Evolutionary conservation across 2,797 vertebrate species (phyloP).

Genomic region (Eremophila alpestris): DNA sequence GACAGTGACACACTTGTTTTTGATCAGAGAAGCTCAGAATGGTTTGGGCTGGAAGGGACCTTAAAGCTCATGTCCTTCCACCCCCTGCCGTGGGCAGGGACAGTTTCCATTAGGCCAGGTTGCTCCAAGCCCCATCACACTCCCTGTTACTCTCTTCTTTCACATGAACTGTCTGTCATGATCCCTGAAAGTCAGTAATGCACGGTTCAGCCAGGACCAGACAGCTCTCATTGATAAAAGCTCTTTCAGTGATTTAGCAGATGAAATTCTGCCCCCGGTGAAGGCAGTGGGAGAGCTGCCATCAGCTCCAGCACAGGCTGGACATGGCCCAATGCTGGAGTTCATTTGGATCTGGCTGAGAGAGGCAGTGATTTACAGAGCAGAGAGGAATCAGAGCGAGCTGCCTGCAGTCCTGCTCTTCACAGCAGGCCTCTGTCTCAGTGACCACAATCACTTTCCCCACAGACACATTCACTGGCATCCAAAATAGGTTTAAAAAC

Average conservation of each 20-base stretch:
- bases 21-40: background rate
- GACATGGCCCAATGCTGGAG: background rate
- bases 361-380: background rate
- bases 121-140: background rate
- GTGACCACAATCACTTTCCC: background rate
- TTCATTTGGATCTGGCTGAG: background rate
- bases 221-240: background rate
- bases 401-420: background rate
- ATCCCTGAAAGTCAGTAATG: background rate
- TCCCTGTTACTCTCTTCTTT: background rate
- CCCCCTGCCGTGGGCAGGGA: background rate
- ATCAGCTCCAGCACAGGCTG: slow-evolving; percentile 9
- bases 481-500: background rate
- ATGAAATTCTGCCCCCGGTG: background rate
- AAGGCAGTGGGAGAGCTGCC: slow-evolving; percentile 23
- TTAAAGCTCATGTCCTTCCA: background rate
- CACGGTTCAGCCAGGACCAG: background rate
- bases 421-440: background rate
- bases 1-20: background rate
- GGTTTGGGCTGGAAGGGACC: background rate
- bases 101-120: background rate
- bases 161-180: background rate
- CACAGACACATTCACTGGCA: background rate
- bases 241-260: background rate
- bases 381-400: background rate